These are phyloP conservation scores for Brachionus asplanchnoidis DNA, from an alignment of 1,140 invertebrate species.

Conservation along the genomic window DNA sequence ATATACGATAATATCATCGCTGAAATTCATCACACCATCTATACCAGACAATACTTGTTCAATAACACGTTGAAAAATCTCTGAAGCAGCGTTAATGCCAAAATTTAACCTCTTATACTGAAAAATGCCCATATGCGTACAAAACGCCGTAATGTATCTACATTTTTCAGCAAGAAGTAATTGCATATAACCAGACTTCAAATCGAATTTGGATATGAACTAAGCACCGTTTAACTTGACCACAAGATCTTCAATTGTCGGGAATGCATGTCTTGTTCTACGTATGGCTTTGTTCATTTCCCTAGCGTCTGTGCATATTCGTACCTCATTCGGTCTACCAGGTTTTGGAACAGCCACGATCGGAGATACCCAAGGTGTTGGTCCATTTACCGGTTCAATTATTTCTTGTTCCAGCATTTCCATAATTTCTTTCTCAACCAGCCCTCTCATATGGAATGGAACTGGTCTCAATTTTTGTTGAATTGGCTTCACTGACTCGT, in stretches of 20 bases:
- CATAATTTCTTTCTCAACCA: background rate
- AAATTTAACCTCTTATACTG: background rate
- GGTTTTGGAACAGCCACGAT: slow-evolving; percentile 48
- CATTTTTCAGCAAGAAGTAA: background rate
- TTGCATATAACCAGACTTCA: background rate
- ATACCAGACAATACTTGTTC: background rate
- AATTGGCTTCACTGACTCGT: no score
- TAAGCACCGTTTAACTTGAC: background rate
- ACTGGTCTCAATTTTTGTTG: no score
- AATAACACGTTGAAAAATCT: background rate
- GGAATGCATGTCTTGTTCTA: no score
- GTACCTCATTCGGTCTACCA: slow-evolving; percentile 21
- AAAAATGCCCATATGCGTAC: background rate
- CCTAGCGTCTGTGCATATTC: background rate
- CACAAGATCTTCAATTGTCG: no score
- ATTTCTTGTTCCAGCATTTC: slow-evolving; percentile 43
- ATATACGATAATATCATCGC: no score
- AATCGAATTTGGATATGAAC: background rate
- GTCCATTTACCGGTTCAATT: slow-evolving; percentile 45
- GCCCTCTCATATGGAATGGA: background rate
- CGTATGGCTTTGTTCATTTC: background rate
- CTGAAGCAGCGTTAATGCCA: background rate
- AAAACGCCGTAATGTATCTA: background rate
- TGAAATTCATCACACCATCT: background rate
- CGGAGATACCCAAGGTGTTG: slow-evolving; percentile 49